Base-by-base conservation (phyloP, 1,140 invertebrate species). In the Penaeus chinensis region DNA sequence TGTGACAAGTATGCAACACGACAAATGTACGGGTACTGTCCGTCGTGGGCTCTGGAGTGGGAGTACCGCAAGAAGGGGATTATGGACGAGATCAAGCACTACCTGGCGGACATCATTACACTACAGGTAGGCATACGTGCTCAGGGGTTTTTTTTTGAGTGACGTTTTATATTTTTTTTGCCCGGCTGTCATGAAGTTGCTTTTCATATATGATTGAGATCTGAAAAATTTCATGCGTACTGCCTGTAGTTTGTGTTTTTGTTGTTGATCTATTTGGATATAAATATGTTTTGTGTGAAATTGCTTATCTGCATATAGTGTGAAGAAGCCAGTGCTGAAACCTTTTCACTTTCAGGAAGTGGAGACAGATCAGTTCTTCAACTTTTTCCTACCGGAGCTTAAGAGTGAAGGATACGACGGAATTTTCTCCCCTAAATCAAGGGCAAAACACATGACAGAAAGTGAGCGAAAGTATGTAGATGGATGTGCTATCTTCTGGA, bases 1-100 rank as follows among this genome's bases (percentile, higher is more conserved):
- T 99, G 99, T 93, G 98, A 99, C 93, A 99, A 99, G 93, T 99
- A 99, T 91, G 98, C 98, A 42, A 99, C 98, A 24, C 93, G 98
- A 90, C 97, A 98, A 92, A 98, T 98, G 95, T 99, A 99, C 93
- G 98, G 97, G 88, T 95, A 95, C 91, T 95, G 95, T 91, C 94
- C 95, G 10, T 91, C 92, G 37, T 95, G 94, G 94, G 98, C 98
- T 37, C 94, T 99, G 20, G 96, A 96, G 92, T 99, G 99, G 99
- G 97, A 99, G 89, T 99, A 99, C 93, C 94, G 99, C 76, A 98
- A 99, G 93, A 99, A 99, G 92, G 95, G 96, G n/a, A 99, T 99
- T 91, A 94, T 99, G 86, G 96, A 98, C 91, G 99, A 99, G 93
- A 98, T 99, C 91, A 94, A 96, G 87, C 96, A 98, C 92, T 99